Percentiles rank a stretch among this genome's conserved stretches.
phyloP scores from a whole-genome alignment of 2,797 vertebrate species.

The Cheirogaleus major region DNA sequence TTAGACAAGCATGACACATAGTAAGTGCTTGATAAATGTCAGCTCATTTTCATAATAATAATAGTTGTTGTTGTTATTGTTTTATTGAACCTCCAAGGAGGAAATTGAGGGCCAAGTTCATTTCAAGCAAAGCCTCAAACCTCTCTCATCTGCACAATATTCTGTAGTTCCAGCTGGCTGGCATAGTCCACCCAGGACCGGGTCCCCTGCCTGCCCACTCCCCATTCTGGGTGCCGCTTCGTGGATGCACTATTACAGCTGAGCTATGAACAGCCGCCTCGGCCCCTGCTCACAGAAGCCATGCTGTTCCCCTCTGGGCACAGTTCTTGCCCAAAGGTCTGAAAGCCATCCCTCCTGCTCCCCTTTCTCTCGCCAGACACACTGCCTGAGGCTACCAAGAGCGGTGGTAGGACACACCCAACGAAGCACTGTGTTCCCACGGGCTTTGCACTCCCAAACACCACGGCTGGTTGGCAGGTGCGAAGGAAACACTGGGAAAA shows the following conservation, averaged over 20 bases:
- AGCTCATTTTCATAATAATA: background rate
- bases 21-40: background rate
- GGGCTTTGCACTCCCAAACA: background rate
- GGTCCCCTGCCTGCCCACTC: background rate
- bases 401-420: background rate
- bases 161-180: background rate
- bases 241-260: background rate
- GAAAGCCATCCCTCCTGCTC: background rate
- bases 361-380: background rate
- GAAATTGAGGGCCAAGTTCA: conserved; percentile 16
- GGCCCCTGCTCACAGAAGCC: background rate
- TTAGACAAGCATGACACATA: background rate
- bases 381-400: background rate
- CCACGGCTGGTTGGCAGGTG: background rate
- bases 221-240: background rate
- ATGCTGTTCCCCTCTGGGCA: background rate
- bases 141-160: background rate
- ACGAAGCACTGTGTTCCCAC: background rate
- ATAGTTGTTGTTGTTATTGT: background rate
- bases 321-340: background rate
- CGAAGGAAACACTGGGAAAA: background rate
- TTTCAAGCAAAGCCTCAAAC: background rate
- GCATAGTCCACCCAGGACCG: background rate
- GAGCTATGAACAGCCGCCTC: background rate
- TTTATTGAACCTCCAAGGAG: conserved; percentile 20